Evolutionary conservation across 2,797 vertebrate genomes (phyloP).

Genomic region (Anabas testudineus): DNA sequence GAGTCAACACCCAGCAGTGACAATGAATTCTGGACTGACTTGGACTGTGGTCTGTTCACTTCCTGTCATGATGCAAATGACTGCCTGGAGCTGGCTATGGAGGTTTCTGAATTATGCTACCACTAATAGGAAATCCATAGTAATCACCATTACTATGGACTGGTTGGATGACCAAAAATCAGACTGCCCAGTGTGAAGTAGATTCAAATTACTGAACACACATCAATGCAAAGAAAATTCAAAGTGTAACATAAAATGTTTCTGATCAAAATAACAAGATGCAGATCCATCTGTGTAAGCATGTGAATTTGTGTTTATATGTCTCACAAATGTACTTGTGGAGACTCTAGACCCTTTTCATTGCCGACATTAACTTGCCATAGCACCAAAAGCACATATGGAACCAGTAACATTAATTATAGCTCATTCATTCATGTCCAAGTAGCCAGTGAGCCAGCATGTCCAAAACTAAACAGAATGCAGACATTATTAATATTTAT

Average conservation of each 20-base stretch:
- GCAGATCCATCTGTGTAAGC: conserved; percentile 8
- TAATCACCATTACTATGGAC: neutral
- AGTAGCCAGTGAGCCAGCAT: neutral
- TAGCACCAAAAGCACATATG: neutral
- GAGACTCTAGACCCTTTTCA: neutral
- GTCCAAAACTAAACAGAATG: neutral
- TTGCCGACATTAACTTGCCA: neutral
- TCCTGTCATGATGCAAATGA: conserved; percentile 91
- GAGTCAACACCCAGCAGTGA: conserved; percentile 80
- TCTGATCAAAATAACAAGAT: conserved; percentile 14
- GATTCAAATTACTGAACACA: conserved; percentile 9
- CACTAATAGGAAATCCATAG: conserved; percentile 70
- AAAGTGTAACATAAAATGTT: conserved; percentile 9
- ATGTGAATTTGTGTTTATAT: conserved; percentile 20
- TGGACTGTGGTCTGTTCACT: conserved; percentile 89
- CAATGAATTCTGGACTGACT: conserved; percentile 84
- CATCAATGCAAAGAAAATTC: neutral
- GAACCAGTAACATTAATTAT: neutral
- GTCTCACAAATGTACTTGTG: neutral
- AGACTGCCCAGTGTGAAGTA: conserved; percentile 4
- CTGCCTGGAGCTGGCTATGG: conserved; percentile 95
- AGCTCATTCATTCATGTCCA: neutral
- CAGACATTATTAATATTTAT: neutral
- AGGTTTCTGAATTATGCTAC: conserved; percentile 95
- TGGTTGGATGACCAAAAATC: conserved; percentile 2